These are phyloP conservation scores for Passer domesticus DNA, from an alignment of 2,113 vertebrate genomes.

Conservation along the genomic window DNA sequence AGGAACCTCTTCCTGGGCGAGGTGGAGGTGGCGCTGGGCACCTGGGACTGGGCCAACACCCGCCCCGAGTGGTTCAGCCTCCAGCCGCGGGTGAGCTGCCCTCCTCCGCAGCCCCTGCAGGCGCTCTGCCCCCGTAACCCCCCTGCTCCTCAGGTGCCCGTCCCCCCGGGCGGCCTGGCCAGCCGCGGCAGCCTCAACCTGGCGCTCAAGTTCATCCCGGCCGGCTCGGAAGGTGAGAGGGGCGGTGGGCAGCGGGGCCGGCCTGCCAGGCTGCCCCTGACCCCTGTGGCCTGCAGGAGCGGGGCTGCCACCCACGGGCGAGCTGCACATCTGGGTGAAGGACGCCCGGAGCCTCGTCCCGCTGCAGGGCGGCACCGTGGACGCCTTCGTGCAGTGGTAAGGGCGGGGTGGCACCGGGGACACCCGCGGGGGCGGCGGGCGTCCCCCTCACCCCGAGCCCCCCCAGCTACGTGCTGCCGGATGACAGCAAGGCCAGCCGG, in stretches of 20 bases:
- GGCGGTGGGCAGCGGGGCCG: rapidly evolving
- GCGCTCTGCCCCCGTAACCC: rapidly evolving
- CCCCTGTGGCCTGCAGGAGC: slow-evolving; percentile 57
- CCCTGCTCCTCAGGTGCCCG: slow-evolving; percentile 67
- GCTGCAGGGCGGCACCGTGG: slow-evolving; percentile 78
- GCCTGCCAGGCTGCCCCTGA: background rate
- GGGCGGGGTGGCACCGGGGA: rapidly evolving
- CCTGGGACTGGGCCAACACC: slow-evolving; percentile 88
- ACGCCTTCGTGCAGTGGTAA: slow-evolving; percentile 89
- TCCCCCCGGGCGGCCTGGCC: slow-evolving; percentile 74
- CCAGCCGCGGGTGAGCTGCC: slow-evolving; percentile 83
- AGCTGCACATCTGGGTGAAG: slow-evolving; percentile 95
- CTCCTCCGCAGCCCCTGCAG: rapidly evolving
- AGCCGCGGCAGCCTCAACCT: slow-evolving; percentile 83
- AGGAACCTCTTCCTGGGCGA: slow-evolving; percentile 94
- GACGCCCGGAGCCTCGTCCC: slow-evolving; percentile 87
- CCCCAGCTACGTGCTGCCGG: slow-evolving; percentile 89
- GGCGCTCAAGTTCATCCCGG: slow-evolving; percentile 86
- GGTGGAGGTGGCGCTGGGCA: slow-evolving; percentile 82
- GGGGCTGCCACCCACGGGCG: slow-evolving; percentile 85
- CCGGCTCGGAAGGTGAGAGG: slow-evolving; percentile 80
- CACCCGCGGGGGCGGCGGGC: rapidly evolving
- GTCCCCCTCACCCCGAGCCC: background rate
- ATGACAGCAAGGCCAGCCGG: slow-evolving; percentile 85
- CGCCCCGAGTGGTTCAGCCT: slow-evolving; percentile 84